A percentile compares a stretch with the other conserved stretches of the same genome.
Evolutionary conservation across 92 coral and sea anemone genomes (phyloP).

Genomic region (Phymanthus crucifer): DNA sequence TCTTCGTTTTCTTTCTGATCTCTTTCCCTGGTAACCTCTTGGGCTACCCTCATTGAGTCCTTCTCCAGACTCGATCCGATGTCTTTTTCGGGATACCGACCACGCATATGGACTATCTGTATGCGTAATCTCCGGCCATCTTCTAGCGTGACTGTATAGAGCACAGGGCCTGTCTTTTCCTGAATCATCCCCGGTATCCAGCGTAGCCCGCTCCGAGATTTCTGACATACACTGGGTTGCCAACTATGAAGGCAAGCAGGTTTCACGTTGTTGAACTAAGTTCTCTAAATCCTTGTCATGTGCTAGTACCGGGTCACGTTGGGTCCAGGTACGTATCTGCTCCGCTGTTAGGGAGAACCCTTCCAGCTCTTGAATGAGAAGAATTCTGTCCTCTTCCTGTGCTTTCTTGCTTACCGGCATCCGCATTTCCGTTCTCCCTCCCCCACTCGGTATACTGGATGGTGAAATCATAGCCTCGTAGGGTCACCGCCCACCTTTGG

Average conservation of each 20-base stretch:
- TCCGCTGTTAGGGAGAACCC: slow-evolving; percentile 37
- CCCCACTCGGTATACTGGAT: slow-evolving; percentile 55
- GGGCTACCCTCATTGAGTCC: too few relatives aligned
- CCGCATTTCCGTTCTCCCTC: slow-evolving; percentile 44
- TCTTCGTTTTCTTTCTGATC: too few relatives aligned
- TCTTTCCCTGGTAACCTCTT: too few relatives aligned
- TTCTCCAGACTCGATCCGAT: too few relatives aligned
- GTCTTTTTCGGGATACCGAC: too few relatives aligned
- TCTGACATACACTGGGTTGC: too few relatives aligned
- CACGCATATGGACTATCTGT: too few relatives aligned
- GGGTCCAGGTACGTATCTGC: slow-evolving; percentile 36
- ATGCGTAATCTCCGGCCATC: too few relatives aligned
- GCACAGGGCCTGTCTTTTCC: too few relatives aligned
- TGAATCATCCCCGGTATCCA: too few relatives aligned
- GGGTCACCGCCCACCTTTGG: slow-evolving; percentile 55
- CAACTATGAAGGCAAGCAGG: slow-evolving; percentile 19
- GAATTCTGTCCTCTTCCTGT: slow-evolving; percentile 38
- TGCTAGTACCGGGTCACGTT: slow-evolving; percentile 42
- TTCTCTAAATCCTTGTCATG: slow-evolving; percentile 16
- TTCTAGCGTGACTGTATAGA: too few relatives aligned
- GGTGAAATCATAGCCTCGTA: slow-evolving; percentile 39
- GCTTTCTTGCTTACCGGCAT: slow-evolving; percentile 28
- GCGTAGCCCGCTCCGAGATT: too few relatives aligned
- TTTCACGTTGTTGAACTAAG: neutral
- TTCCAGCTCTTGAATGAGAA: slow-evolving; percentile 22